phyloP scores from a whole-genome alignment of 2,113 vertebrate species.

The Pionites leucogaster region DNA sequence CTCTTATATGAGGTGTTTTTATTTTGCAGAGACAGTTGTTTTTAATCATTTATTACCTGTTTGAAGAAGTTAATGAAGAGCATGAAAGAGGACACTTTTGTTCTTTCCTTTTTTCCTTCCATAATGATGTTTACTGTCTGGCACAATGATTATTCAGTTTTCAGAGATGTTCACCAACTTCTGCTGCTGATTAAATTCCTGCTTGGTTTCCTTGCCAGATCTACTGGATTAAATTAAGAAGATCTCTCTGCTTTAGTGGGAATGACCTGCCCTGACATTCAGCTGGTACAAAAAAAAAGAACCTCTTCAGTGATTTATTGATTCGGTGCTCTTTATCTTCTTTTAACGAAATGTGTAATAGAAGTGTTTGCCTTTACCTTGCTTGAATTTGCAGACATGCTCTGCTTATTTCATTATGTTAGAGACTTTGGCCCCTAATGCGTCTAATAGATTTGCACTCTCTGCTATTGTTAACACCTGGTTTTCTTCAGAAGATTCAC shows the following conservation, averaged over 20 bases:
- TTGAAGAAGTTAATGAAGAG: constrained; percentile 70
- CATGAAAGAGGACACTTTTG: constrained; percentile 20
- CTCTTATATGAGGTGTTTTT: background rate
- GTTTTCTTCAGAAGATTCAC: constrained; percentile 14
- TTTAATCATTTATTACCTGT: constrained; percentile 73
- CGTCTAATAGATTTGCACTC: constrained; percentile 52
- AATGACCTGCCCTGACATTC: constrained; percentile 75
- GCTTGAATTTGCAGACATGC: constrained; percentile 56
- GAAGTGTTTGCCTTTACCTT: constrained; percentile 58
- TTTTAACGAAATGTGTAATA: constrained; percentile 66
- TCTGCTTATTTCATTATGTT: constrained; percentile 62
- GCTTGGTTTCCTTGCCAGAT: constrained; percentile 75
- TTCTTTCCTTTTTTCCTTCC: constrained; percentile 37
- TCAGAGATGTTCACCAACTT: constrained; percentile 67
- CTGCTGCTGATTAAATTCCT: constrained; percentile 77
- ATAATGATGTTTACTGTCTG: constrained; percentile 73
- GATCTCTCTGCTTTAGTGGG: constrained; percentile 70
- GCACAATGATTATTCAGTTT: constrained; percentile 75
- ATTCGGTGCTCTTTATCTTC: constrained; percentile 72
- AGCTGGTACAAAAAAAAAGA: constrained; percentile 81
- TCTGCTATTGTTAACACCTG: constrained; percentile 52
- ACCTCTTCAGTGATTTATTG: constrained; percentile 81
- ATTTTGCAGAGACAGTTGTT: constrained; percentile 33
- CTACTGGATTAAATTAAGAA: constrained; percentile 81
- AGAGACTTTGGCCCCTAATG: constrained; percentile 35